Percentiles rank a stretch among this genome's conserved stretches.
Conservation (phyloP, 1,140 invertebrate genomes). For the Charaxes varanes region DNA sequence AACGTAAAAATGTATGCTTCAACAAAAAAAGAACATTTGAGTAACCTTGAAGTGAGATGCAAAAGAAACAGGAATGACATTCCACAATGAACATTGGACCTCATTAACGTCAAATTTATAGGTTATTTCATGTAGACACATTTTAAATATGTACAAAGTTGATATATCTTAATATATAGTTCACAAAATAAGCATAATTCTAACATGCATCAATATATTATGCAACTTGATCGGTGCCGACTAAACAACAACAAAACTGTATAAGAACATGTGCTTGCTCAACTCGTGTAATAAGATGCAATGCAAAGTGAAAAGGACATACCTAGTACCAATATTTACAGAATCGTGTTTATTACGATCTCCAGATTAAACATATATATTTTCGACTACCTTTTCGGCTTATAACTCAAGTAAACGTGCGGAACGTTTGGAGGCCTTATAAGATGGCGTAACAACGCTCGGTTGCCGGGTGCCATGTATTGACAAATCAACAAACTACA, state of each 20-base stretch:
- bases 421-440: constrained; percentile 66
- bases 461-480: constrained; percentile 70
- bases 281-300: constrained; percentile 59
- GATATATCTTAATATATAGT: constrained; percentile 19
- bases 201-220: constrained; percentile 42
- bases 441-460: constrained; percentile 74
- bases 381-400: constrained; percentile 46
- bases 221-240: constrained; percentile 39
- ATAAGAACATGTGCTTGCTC: constrained; percentile 63
- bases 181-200: constrained; percentile 10
- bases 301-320: constrained; percentile 62
- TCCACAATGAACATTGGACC: constrained; percentile 57
- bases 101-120: constrained; percentile 60
- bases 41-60: constrained; percentile 52
- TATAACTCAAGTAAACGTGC: constrained; percentile 61
- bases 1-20: not conserved
- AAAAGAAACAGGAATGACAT: constrained; percentile 46
- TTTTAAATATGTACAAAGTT: constrained; percentile 6
- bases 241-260: constrained; percentile 63
- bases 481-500: constrained; percentile 66
- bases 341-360: constrained; percentile 41
- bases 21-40: constrained; percentile 18
- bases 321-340: constrained; percentile 53
- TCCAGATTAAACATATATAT: constrained; percentile 49
- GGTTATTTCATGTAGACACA: constrained; percentile 40